Base-by-base conservation (phyloP, 1,140 invertebrate species). In the Meloidogyne chitwoodi region DNA sequence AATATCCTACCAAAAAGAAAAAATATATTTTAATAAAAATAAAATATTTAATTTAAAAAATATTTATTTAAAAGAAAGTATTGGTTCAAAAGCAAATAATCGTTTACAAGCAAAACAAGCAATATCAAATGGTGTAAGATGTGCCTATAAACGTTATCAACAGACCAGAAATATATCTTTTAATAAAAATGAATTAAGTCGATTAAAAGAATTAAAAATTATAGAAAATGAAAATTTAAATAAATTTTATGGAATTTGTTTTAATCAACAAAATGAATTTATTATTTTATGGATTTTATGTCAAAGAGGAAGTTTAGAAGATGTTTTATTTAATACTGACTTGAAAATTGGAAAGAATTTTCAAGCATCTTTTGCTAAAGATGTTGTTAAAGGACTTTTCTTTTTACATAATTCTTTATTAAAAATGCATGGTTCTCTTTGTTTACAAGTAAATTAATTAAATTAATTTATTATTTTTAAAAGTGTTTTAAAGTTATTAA, bases 351-450 rank as follows among this genome's bases (percentile, higher is more conserved):
- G 82, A 11, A 63, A 79, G 16, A 86, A 87, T 67, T 86, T 86
- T 67, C 85, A 86, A 83, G 83, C 84, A 14, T 87, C 85, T n/a
- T 86, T 86, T 66, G 85, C 85, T 19, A 86, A 86, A 68, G 85
- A 86, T 73, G 81, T 87, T 62, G 82, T 84, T 14, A 86, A 87
- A 84, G 84, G 85, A 16, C 71, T 86, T 10, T 75, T 74, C 22
- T 86, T 87, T 70, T 38, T 86, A n/a, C 84, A 86, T 67, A 77
- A 79, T 26, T 85, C 85, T 19, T 68, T 69, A 24, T 61, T 86
- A 22, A 76, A 79, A 66, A 83, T 82, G 48, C 84, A 86, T 68
- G 84, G 84, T 14, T 79, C 86, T 56, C 44, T 86, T 12, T 87
- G 85, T 73, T 75, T 87, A 1, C 85, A 87, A 8, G 48, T 56